Base-by-base conservation (phyloP, 2,113 vertebrate genomes). In the Sprattus sprattus region DNA sequence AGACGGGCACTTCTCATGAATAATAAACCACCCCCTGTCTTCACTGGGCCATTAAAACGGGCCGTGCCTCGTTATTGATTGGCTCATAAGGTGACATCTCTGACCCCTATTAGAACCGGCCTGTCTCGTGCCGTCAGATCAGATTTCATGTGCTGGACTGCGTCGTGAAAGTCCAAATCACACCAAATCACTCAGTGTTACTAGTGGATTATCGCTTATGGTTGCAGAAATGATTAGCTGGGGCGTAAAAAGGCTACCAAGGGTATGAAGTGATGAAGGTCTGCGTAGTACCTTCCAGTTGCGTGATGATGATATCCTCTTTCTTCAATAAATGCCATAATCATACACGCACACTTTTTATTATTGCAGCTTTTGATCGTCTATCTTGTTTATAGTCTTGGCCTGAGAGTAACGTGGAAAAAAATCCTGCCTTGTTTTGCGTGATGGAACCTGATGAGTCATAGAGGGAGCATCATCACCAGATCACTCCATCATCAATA, bases 21-120 rank as follows among this genome's bases (percentile, higher is more conserved):
- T 88, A 86, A 90, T 86, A 81, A 49, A 85, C 85, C n/a, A 60
- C 8, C 28, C 44, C 80, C 49, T 81, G 71, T 57, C 78, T 67
- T 84, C 54, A 9, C 5, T 16, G 45, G 2, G 71, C 88, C 87
- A 87, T 88, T 88, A 87, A 86, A 90, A 47, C 54, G 88, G 86
- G 87, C 89, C 88, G 86, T 89, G 86, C 39, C 87, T 87, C 88
- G 85, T 89, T 89, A 90, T 90, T 87, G 81, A 90, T 87, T 10
- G 45, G 88, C 54, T 85, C 71, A 88, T 64, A 87, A 75, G 82
- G 86, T 90, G 88, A 81, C 84, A 86, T 81, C 44, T 50, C 71
- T 83, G 85, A 87, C 88, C 89, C 52, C 86, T 85, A 83, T 87
- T 82, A 49, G 81, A 60, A 45, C 52, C 44, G 84, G 71, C 81